Conservation (phyloP, 2,113 vertebrate genomes). For the Eira barbara region DNA sequence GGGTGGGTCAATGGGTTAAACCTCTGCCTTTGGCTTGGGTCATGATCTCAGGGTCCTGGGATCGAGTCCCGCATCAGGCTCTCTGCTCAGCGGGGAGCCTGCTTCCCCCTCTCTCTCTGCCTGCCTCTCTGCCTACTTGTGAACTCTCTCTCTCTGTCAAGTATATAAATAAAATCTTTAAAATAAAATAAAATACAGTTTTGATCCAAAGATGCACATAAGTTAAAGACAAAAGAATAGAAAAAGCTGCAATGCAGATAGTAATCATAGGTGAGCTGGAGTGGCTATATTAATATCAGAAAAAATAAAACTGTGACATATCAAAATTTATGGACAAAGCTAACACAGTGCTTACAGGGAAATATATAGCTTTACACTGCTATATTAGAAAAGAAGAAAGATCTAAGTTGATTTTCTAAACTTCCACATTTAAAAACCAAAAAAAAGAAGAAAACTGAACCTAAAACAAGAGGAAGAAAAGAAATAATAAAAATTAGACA, state of each 20-base stretch:
- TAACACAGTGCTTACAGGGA: not conserved
- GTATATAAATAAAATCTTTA: too few species aligned
- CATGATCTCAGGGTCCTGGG: too few species aligned
- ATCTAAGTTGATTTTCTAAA: not conserved
- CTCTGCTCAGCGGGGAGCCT: too few species aligned
- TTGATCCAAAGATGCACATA: not conserved
- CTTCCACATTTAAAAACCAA: not conserved
- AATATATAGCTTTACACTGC: not conserved
- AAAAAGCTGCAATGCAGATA: not conserved
- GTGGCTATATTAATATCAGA: not conserved
- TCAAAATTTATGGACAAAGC: not conserved
- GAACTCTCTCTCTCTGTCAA: too few species aligned
- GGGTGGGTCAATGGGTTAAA: too few species aligned
- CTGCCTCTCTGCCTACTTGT: too few species aligned
- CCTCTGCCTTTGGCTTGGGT: too few species aligned
- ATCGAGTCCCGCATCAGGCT: too few species aligned
- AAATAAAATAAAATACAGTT: not conserved
- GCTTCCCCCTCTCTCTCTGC: too few species aligned
- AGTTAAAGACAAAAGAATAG: not conserved
- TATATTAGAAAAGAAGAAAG: not conserved
- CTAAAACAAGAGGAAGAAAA: not conserved
- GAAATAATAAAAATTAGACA: not conserved
- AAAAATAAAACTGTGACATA: not conserved
- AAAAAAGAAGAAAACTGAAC: not conserved
- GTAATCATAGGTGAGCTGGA: not conserved